Conservation (phyloP, 2,888 invertebrate species). For the Rhingia campestris region DNA sequence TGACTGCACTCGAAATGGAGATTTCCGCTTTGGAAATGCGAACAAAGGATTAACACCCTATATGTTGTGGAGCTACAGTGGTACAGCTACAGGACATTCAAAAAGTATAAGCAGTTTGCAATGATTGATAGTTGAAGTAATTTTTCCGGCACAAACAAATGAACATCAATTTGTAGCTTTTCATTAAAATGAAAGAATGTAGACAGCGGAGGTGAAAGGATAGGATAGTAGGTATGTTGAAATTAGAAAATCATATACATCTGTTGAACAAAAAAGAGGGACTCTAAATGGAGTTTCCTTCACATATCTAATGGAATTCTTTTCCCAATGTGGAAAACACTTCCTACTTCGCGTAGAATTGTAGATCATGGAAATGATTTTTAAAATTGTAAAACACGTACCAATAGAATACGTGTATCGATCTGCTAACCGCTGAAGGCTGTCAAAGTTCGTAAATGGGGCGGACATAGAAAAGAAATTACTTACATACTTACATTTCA, state of each 20-base stretch:
- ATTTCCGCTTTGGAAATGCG: constrained; percentile 69
- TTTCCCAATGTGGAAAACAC: constrained; percentile 1
- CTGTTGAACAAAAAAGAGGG: constrained; percentile 12
- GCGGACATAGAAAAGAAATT: constrained; percentile 2
- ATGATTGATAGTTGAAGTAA: constrained; percentile 63
- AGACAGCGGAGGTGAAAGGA: background rate
- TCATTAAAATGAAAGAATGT: constrained; percentile 58
- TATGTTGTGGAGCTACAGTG: background rate
- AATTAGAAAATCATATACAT: constrained; percentile 10
- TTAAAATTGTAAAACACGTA: constrained; percentile 11
- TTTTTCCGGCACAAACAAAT: constrained; percentile 51
- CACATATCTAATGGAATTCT: constrained; percentile 15
- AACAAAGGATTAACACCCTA: constrained; percentile 48
- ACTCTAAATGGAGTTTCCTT: background rate
- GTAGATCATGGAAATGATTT: constrained; percentile 32
- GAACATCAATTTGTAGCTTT: constrained; percentile 61
- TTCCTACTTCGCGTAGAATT: constrained; percentile 15
- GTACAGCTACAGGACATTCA: background rate
- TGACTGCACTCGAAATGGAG: constrained; percentile 54
- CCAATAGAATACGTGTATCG: background rate
- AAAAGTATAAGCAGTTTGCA: constrained; percentile 18
- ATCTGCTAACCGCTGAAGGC: constrained; percentile 4
- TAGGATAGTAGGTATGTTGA: background rate
- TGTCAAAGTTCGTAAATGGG: background rate
- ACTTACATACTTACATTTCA: background rate